These are phyloP conservation scores for Montipora efflorescens DNA, from an alignment of 64 coral and sea anemone genomes.

Conservation along the genomic window DNA sequence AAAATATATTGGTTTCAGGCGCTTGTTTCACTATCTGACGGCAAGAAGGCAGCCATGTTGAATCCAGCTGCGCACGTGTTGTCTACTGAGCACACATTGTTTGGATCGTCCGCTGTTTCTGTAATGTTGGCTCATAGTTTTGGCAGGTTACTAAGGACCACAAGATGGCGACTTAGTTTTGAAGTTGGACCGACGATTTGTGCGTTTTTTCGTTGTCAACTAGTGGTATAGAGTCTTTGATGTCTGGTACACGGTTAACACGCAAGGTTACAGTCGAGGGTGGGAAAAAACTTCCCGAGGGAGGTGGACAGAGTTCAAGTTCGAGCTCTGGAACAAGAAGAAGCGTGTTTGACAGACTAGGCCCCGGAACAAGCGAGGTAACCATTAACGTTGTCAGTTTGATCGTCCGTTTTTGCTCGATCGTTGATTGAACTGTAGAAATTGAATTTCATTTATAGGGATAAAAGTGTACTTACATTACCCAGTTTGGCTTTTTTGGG, in stretches of 20 bases:
- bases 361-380: constrained; percentile 94
- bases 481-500: no score
- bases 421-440: no score
- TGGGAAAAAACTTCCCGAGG: constrained; percentile 83
- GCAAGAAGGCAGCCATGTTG: constrained; percentile 1
- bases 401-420: no score
- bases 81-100: constrained; percentile 38
- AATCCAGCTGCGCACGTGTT: constrained; percentile 45
- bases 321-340: constrained; percentile 55
- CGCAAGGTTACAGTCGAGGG: constrained; percentile 98
- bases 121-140: constrained; percentile 10
- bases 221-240: constrained; percentile 6
- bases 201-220: background rate
- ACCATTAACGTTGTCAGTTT: background rate
- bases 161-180: constrained; percentile 26
- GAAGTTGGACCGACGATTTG: no score
- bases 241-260: constrained; percentile 95
- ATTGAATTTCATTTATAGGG: no score
- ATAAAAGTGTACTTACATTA: no score
- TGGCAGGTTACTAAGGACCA: background rate
- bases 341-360: constrained; percentile 98
- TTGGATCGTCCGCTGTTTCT: background rate
- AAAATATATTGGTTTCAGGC: background rate
- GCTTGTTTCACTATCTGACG: background rate
- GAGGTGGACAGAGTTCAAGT: constrained; percentile 44